Percentiles rank a stretch among this genome's conserved stretches.
Conservation (phyloP, 1,140 invertebrate genomes). For the Ceratina calcarata region DNA sequence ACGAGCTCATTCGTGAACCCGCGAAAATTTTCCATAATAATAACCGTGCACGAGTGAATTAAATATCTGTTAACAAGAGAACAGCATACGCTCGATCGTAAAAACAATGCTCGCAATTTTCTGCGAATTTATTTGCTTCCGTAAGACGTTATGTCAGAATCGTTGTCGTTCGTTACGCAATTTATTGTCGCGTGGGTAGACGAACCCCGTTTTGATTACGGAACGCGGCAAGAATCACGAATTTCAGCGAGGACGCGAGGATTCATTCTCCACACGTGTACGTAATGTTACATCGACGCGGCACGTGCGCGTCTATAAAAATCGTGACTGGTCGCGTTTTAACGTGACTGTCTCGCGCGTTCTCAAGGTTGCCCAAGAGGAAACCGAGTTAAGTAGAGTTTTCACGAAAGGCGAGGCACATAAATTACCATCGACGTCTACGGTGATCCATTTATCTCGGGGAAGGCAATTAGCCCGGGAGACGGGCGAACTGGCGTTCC, state of each 20-base stretch:
- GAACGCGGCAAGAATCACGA: neutral
- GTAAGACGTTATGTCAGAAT: neutral
- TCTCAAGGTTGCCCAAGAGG: neutral
- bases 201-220: too few species aligned
- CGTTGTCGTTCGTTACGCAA: neutral
- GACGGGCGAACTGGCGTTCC: too few species aligned
- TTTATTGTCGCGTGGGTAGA: neutral
- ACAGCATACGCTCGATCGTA: too few species aligned
- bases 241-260: neutral
- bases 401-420: neutral
- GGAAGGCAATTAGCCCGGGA: conserved; percentile 5
- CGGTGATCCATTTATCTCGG: neutral
- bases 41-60: neutral
- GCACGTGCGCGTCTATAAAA: neutral
- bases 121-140: conserved; percentile 1
- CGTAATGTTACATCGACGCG: too few species aligned
- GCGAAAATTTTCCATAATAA: neutral
- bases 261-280: too few species aligned
- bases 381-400: neutral
- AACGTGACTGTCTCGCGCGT: neutral
- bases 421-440: neutral
- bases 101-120: neutral
- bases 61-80: too few species aligned
- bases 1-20: conserved; percentile 50
- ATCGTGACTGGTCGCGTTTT: neutral